A percentile compares a stretch with the other conserved stretches of the same genome.
Evolutionary conservation across 2,888 invertebrate genomes (phyloP).

Genomic region (Trilocha varians): DNA sequence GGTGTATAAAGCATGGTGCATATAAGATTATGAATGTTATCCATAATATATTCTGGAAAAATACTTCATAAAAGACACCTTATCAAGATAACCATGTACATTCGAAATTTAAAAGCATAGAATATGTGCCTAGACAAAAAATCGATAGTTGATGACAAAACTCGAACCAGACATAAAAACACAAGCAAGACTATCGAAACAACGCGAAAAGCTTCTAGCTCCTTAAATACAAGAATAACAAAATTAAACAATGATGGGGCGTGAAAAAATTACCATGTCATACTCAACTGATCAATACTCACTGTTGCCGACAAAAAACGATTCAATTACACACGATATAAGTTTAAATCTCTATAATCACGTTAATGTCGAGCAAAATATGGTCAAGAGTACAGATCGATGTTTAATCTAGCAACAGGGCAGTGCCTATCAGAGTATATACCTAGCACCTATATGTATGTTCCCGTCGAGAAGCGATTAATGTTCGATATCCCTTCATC

Average conservation of each 20-base stretch:
- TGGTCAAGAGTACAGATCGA: conserved; percentile 32
- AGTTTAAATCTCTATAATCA: conserved; percentile 6
- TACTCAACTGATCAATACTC: background rate
- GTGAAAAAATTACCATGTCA: background rate
- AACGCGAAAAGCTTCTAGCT: background rate
- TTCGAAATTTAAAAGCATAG: no score
- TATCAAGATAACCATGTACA: no score
- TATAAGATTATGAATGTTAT: no score
- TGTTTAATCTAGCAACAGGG: conserved; percentile 58
- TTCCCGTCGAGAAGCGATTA: conserved; percentile 21
- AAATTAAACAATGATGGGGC: background rate
- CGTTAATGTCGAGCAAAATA: conserved; percentile 4
- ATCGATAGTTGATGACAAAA: background rate
- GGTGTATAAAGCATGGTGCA: no score
- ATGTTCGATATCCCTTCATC: conserved; percentile 24
- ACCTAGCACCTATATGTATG: conserved; percentile 20
- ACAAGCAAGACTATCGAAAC: no score
- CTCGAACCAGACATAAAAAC: background rate
- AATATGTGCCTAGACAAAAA: background rate
- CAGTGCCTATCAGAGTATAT: conserved; percentile 37
- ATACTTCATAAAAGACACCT: no score
- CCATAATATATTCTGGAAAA: no score
- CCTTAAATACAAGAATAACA: background rate
- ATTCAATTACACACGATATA: background rate
- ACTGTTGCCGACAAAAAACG: background rate